A percentile compares a stretch with the other conserved stretches of the same genome.
These are phyloP conservation scores for Tricholauxania praeusta DNA, from an alignment of 2,888 invertebrate genomes.

Conservation along the genomic window DNA sequence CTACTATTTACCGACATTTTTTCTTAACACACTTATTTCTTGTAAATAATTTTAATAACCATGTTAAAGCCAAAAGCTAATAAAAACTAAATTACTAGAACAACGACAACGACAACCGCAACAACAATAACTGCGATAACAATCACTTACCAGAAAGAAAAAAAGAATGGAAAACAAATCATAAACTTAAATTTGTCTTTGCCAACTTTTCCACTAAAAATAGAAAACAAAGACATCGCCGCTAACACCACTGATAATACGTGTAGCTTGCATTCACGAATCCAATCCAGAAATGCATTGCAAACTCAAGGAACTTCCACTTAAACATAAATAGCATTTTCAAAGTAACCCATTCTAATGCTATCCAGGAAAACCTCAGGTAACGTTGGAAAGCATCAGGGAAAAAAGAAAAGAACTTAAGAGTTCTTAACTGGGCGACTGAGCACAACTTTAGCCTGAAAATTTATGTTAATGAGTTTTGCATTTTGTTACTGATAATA, in stretches of 20 bases:
- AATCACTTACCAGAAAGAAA: neutral
- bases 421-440: neutral
- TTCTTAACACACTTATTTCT: too few relatives aligned
- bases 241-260: too few relatives aligned
- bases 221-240: too few relatives aligned
- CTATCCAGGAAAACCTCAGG: too few relatives aligned
- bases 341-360: neutral
- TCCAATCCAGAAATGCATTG: too few relatives aligned
- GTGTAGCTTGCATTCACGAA: too few relatives aligned
- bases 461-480: conserved; percentile 42
- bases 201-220: neutral
- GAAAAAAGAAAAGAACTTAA: conserved; percentile 3
- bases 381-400: too few relatives aligned
- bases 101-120: neutral
- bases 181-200: conserved; percentile 1
- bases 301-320: too few relatives aligned
- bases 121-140: neutral
- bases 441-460: conserved; percentile 15
- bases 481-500: conserved; percentile 27
- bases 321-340: neutral
- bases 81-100: neutral
- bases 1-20: too few relatives aligned
- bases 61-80: too few relatives aligned
- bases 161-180: neutral
- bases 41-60: too few relatives aligned